These are phyloP conservation scores for Drosophila peninsularis DNA, from an alignment of 2,888 invertebrate species.

Conservation along the genomic window DNA sequence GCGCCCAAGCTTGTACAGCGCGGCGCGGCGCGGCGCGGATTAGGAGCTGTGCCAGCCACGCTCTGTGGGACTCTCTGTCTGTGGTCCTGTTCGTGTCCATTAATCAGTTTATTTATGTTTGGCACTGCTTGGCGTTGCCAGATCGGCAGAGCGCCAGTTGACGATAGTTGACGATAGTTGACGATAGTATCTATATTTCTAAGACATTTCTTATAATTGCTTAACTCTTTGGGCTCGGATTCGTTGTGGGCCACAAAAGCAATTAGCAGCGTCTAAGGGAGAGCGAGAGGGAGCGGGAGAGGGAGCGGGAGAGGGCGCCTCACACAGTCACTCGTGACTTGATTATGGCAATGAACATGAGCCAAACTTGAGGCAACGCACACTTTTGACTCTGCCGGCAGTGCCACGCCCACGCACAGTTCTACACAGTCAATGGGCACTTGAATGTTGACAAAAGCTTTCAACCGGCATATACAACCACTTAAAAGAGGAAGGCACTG, in stretches of 20 bases:
- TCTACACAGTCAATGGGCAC: constrained; percentile 77
- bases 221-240: no score
- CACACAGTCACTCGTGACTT: constrained; percentile 47
- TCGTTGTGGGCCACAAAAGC: no score
- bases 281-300: background rate
- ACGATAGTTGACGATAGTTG: no score
- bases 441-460: constrained; percentile 80
- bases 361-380: constrained; percentile 23
- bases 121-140: constrained; percentile 17
- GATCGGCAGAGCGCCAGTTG: background rate
- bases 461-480: constrained; percentile 78
- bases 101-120: constrained; percentile 69
- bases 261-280: constrained; percentile 56
- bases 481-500: constrained; percentile 73
- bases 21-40: constrained; percentile 31
- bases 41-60: constrained; percentile 32
- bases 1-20: constrained; percentile 1
- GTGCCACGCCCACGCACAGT: constrained; percentile 42
- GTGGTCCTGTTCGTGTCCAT: constrained; percentile 46
- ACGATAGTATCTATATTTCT: background rate
- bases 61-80: constrained; percentile 23
- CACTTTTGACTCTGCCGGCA: constrained; percentile 41
- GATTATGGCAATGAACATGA: constrained; percentile 61
- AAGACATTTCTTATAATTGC: no score
- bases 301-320: background rate